Conservation (phyloP, 2,113 vertebrate genomes). For the Sinocyclocheilus grahami region DNA sequence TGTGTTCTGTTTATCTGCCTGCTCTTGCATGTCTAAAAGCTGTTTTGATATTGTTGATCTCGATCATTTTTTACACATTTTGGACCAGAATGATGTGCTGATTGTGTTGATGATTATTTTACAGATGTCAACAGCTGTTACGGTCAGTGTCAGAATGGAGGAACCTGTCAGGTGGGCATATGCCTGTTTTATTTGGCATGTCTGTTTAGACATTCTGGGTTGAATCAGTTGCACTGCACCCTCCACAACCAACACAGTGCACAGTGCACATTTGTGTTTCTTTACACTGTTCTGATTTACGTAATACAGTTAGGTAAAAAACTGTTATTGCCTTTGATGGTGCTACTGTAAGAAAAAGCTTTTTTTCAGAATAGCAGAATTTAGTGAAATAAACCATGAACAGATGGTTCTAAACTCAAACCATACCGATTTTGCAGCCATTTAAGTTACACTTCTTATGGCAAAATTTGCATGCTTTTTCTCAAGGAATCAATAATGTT, state of each 20-base stretch:
- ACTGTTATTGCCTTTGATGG: background rate
- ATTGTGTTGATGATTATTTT: conserved; percentile 29
- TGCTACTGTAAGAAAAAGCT: background rate
- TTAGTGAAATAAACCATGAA: background rate
- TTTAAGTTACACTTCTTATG: background rate
- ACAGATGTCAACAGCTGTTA: conserved; percentile 86
- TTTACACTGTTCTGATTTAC: background rate
- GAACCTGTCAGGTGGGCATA: conserved; percentile 85
- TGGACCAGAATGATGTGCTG: background rate
- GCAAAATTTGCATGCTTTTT: background rate
- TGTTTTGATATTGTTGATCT: conserved; percentile 1
- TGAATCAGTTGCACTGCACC: background rate
- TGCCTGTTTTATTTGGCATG: background rate
- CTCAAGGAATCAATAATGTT: background rate
- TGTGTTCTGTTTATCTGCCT: conserved; percentile 1
- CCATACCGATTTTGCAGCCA: background rate
- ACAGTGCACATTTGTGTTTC: background rate
- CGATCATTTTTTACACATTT: background rate
- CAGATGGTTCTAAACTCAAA: background rate
- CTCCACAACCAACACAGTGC: too few species aligned
- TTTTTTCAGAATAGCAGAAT: background rate
- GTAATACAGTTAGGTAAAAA: background rate
- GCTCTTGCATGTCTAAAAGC: background rate
- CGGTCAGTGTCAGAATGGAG: conserved; percentile 91
- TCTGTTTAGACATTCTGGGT: background rate